phyloP scores from a whole-genome alignment of 1,140 invertebrate genomes.

The Bombus vancouverensis region DNA sequence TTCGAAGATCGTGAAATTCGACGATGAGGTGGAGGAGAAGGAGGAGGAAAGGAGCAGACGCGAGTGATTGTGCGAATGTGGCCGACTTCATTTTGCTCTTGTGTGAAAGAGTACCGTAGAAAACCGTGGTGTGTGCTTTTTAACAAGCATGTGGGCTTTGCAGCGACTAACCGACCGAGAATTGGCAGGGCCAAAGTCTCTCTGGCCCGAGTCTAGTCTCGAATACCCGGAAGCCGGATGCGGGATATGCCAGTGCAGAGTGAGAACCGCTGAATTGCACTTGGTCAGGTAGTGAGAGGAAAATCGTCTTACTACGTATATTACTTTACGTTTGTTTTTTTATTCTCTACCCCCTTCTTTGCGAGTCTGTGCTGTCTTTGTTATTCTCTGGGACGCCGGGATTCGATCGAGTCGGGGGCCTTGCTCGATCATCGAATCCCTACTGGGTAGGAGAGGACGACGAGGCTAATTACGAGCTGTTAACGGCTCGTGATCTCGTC shows the following conservation, averaged over 20 bases:
- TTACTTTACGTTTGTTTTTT: conserved; percentile 29
- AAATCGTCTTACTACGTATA: conserved; percentile 54
- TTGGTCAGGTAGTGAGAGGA: conserved; percentile 71
- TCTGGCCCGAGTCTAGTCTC: conserved; percentile 73
- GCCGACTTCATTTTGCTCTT: conserved; percentile 27
- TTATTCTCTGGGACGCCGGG: conserved; percentile 51
- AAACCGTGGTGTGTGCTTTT: conserved; percentile 74
- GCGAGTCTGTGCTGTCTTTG: conserved; percentile 65
- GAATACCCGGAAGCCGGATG: conserved; percentile 68
- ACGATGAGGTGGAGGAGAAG: conserved; percentile 8
- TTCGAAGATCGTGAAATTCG: conserved; percentile 48
- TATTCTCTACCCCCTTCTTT: conserved; percentile 41
- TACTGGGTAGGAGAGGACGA: conserved; percentile 14
- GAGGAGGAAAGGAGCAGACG: conserved; percentile 5
- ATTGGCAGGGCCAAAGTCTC: conserved; percentile 49
- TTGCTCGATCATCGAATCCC: conserved; percentile 29
- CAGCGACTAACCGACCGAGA: conserved; percentile 80
- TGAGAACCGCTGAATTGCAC: conserved; percentile 60
- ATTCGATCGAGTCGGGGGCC: conserved; percentile 28
- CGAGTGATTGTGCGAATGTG: conserved; percentile 14
- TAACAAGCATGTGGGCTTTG: conserved; percentile 82
- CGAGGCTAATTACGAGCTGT: conserved; percentile 15
- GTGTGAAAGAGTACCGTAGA: conserved; percentile 66
- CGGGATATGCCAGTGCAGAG: conserved; percentile 61
- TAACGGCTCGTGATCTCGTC: conserved; percentile 24